A percentile compares a stretch with the other conserved stretches of the same genome.
These are phyloP conservation scores for Tapera naevia DNA, from an alignment of 2,797 vertebrate species.

Conservation along the genomic window DNA sequence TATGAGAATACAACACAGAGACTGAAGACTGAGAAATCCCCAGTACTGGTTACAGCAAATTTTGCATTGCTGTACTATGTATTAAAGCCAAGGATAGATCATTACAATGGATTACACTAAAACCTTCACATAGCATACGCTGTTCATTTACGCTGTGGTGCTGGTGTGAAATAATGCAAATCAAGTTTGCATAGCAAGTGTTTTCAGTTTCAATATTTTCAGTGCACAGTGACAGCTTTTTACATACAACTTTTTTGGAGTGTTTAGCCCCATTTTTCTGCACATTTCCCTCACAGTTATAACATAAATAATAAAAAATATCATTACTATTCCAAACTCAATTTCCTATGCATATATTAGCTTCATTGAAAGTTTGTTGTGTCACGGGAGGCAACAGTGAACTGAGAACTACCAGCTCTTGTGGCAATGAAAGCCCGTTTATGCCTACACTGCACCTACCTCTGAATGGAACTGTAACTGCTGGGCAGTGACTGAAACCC, in stretches of 20 bases:
- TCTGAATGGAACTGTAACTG: neutral
- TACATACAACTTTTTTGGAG: neutral
- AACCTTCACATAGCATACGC: neutral
- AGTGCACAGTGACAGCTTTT: neutral
- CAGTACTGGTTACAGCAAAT: neutral
- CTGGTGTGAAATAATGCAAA: conserved; percentile 35
- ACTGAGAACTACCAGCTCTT: neutral
- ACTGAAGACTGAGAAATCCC: neutral
- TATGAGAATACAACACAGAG: neutral
- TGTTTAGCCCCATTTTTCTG: neutral
- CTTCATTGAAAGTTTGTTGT: rapidly evolving
- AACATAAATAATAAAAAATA: neutral
- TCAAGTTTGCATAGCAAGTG: neutral
- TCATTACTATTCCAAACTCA: neutral
- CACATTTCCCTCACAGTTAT: neutral
- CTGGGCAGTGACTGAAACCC: neutral
- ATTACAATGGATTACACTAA: conserved; percentile 3
- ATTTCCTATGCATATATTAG: neutral
- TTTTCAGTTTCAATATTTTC: neutral
- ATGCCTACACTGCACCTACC: neutral
- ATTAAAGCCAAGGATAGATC: neutral
- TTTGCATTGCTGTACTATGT: neutral
- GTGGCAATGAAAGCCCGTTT: neutral
- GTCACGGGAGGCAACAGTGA: neutral
- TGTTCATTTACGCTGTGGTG: neutral